Conservation (phyloP, 2,113 vertebrate species). For the Syngnathus floridae region DNA sequence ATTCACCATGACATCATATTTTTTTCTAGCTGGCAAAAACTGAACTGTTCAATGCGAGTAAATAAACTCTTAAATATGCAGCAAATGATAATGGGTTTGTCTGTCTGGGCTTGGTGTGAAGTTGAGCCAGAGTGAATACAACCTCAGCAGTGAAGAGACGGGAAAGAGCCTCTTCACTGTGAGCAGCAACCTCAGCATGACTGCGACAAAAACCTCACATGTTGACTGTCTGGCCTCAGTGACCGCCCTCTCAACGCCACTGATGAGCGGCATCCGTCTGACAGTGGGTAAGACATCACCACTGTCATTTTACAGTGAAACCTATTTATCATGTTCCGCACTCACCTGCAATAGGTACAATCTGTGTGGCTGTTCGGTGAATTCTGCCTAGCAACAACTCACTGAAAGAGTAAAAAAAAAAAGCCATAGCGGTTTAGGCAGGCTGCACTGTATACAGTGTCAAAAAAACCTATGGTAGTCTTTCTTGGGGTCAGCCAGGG, state of each 20-base stretch:
- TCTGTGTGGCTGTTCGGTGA: not conserved
- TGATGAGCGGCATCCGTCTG: constrained; percentile 62
- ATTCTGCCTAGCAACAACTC: not conserved
- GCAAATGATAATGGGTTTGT: constrained; percentile 8
- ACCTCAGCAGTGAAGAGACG: constrained; percentile 51
- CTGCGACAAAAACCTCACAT: constrained; percentile 54
- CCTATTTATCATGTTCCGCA: not conserved
- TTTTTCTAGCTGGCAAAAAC: not conserved
- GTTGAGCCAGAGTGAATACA: constrained; percentile 54
- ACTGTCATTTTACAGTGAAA: not conserved
- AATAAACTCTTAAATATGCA: not conserved
- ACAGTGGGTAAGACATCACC: constrained; percentile 58
- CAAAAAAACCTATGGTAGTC: no score
- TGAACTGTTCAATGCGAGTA: not conserved
- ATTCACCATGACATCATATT: not conserved
- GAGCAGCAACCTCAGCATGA: constrained; percentile 70
- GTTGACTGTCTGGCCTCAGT: constrained; percentile 77
- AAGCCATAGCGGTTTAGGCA: no score
- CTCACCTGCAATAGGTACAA: no score
- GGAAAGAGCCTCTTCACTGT: constrained; percentile 51
- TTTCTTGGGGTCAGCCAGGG: no score
- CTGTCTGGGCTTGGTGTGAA: constrained; percentile 16
- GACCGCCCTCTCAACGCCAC: constrained; percentile 60
- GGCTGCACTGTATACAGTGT: no score
- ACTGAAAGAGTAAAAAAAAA: not conserved